Evolutionary conservation across 2,797 vertebrate species (phyloP).

Genomic region (Halcyon leucocephala): DNA sequence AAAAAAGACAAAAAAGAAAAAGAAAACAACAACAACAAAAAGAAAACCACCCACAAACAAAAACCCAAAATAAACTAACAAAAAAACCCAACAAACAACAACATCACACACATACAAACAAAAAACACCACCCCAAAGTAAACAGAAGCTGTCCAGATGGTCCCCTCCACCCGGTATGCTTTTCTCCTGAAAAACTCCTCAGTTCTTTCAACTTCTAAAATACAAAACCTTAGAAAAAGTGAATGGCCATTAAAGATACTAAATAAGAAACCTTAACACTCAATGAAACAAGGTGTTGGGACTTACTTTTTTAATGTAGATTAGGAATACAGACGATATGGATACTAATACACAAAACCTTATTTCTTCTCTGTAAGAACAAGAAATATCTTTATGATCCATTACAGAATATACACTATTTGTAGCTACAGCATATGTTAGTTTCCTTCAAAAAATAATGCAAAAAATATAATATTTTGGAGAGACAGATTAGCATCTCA

Average conservation of each 20-base stretch:
- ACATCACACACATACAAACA: no score
- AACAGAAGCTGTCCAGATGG: not conserved
- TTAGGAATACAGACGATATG: not conserved
- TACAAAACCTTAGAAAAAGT: not conserved
- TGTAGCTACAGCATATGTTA: not conserved
- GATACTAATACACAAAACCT: not conserved
- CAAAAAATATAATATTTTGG: not conserved
- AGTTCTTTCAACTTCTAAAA: not conserved
- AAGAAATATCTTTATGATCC: not conserved
- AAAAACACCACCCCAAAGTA: not conserved
- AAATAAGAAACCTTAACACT: not conserved
- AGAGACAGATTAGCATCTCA: not conserved
- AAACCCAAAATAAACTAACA: no score
- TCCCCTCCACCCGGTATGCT: accelerated
- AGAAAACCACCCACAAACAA: no score
- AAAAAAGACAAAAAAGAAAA: no score
- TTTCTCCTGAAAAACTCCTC: not conserved
- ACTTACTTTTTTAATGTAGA: not conserved
- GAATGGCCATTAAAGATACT: not conserved
- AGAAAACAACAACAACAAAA: not conserved
- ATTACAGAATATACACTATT: not conserved
- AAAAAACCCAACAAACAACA: no score
- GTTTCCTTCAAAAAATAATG: not conserved
- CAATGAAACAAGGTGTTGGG: not conserved
- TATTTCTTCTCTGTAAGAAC: not conserved